Conservation (phyloP, 1,140 invertebrate genomes). For the Psilanteris sp. region DNA sequence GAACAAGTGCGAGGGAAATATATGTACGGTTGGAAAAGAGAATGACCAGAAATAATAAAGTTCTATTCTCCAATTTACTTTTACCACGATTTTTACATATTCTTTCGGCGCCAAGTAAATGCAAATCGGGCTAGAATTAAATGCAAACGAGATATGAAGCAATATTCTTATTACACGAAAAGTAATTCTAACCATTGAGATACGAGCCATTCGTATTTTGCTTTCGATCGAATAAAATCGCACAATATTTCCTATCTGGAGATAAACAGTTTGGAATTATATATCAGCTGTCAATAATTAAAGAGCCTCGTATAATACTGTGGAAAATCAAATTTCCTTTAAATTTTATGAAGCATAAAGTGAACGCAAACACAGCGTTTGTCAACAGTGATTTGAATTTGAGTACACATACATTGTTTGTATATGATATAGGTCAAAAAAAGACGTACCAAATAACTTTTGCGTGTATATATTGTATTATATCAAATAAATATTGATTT, state of each 20-base stretch:
- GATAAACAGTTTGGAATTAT: conserved; percentile 1
- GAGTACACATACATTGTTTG: conserved; percentile 45
- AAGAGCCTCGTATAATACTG: neutral
- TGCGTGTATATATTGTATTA: conserved; percentile 6
- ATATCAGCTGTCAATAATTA: conserved; percentile 19
- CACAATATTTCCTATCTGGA: conserved; percentile 2
- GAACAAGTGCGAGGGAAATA: conserved; percentile 11
- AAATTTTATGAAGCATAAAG: conserved; percentile 33
- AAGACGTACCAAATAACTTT: conserved; percentile 16
- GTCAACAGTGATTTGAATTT: conserved; percentile 65
- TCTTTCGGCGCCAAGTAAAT: too few relatives aligned
- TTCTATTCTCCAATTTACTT: too few relatives aligned
- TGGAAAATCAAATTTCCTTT: conserved; percentile 15
- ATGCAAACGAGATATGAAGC: too few relatives aligned
- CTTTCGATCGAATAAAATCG: too few relatives aligned
- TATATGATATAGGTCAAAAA: conserved; percentile 34
- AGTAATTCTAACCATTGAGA: too few relatives aligned
- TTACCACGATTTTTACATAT: too few relatives aligned
- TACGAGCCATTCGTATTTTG: too few relatives aligned
- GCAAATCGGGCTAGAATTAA: too few relatives aligned
- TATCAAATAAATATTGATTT: conserved; percentile 65
- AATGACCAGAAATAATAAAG: neutral
- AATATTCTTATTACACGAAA: too few relatives aligned
- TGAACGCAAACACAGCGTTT: conserved; percentile 43
- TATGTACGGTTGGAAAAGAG: neutral